These are phyloP conservation scores for Dinothrombium tinctorium DNA, from an alignment of 1,140 invertebrate species.

Conservation along the genomic window DNA sequence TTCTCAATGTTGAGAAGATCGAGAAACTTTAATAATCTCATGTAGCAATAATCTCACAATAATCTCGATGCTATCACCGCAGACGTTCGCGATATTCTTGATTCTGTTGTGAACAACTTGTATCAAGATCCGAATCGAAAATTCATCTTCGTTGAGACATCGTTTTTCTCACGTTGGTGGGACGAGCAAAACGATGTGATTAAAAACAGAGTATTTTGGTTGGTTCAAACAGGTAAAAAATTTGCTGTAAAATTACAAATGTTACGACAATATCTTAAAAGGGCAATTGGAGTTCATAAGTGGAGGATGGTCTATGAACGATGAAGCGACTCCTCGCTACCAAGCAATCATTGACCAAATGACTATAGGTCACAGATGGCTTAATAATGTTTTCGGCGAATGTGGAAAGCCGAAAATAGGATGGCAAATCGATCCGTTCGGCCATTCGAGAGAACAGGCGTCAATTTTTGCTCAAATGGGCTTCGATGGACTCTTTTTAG, in stretches of 20 bases:
- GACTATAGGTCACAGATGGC: slow-evolving; percentile 85
- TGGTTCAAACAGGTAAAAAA: slow-evolving; percentile 33
- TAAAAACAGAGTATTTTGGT: slow-evolving; percentile 23
- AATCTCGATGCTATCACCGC: no score
- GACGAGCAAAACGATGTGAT: slow-evolving; percentile 35
- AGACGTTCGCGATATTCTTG: slow-evolving; percentile 70
- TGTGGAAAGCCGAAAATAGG: slow-evolving; percentile 29
- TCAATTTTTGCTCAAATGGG: slow-evolving; percentile 42
- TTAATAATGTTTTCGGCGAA: slow-evolving; percentile 49
- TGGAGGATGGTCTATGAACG: slow-evolving; percentile 95
- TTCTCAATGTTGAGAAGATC: no score
- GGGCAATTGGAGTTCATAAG: slow-evolving; percentile 83
- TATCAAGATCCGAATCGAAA: slow-evolving; percentile 35
- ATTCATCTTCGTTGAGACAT: slow-evolving; percentile 44
- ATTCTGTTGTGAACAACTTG: slow-evolving; percentile 57
- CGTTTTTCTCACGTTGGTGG: slow-evolving; percentile 87
- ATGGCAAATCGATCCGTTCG: slow-evolving; percentile 75
- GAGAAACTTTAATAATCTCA: no score
- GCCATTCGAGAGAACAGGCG: slow-evolving; percentile 58
- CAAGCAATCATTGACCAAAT: slow-evolving; percentile 85
- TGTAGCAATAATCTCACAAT: no score
- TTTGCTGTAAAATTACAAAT: no score
- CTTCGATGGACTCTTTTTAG: slow-evolving; percentile 62
- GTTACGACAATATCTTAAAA: no score
- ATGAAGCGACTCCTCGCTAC: slow-evolving; percentile 80